Percentiles rank a stretch among this genome's conserved stretches.
phyloP scores from a whole-genome alignment of 2,888 invertebrate species.

The Endotricha flammealis region DNA sequence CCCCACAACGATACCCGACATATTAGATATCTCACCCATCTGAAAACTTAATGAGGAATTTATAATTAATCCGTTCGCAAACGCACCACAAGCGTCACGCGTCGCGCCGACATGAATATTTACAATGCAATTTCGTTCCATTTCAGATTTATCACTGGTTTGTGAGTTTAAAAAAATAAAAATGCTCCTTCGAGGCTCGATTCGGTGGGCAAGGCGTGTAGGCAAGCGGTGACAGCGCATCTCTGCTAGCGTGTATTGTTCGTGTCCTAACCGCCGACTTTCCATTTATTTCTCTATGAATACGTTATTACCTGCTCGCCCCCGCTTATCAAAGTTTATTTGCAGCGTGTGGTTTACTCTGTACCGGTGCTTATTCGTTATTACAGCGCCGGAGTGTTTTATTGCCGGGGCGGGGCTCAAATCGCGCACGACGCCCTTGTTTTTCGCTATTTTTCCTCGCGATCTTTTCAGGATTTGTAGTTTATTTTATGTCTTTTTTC shows the following conservation, averaged over 20 bases:
- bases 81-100: slow-evolving; percentile 40
- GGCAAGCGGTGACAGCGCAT: slow-evolving; percentile 63
- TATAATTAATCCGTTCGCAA: slow-evolving; percentile 54
- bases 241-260: slow-evolving; percentile 68
- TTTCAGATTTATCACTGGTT: slow-evolving; percentile 66
- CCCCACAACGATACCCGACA: slow-evolving; percentile 25
- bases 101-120: slow-evolving; percentile 63
- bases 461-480: slow-evolving; percentile 55
- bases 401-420: slow-evolving; percentile 72
- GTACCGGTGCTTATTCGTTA: slow-evolving; percentile 77
- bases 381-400: slow-evolving; percentile 76
- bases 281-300: slow-evolving; percentile 79
- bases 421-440: slow-evolving; percentile 69
- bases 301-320: slow-evolving; percentile 79
- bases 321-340: slow-evolving; percentile 79
- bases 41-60: slow-evolving; percentile 65
- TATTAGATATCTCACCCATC: slow-evolving; percentile 41
- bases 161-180: slow-evolving; percentile 48
- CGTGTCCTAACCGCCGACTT: slow-evolving; percentile 75
- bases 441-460: slow-evolving; percentile 61
- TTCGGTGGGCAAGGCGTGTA: slow-evolving; percentile 40
- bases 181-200: slow-evolving; percentile 59
- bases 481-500: slow-evolving; percentile 60
- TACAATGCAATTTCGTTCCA: slow-evolving; percentile 66
- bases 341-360: slow-evolving; percentile 78